A percentile compares a stretch with the other conserved stretches of the same genome.
phyloP scores from a whole-genome alignment of 2,888 invertebrate genomes.

The Tipula lateralis region DNA sequence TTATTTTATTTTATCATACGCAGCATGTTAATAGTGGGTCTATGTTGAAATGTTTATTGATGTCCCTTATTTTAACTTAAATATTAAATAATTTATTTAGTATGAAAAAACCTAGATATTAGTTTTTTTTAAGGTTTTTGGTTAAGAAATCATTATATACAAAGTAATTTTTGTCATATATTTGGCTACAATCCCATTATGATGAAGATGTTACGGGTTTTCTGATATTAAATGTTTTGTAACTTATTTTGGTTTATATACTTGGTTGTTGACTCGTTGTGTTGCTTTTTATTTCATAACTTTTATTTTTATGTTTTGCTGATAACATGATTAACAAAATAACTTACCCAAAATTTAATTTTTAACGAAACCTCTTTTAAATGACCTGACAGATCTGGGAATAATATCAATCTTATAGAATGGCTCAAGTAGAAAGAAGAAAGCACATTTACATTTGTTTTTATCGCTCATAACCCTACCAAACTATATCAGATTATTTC shows the following conservation, averaged over 20 bases:
- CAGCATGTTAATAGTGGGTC: not conserved
- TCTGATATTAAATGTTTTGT: slow-evolving; percentile 27
- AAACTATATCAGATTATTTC: too few species aligned
- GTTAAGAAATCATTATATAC: not conserved
- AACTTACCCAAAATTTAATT: too few species aligned
- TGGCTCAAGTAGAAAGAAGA: too few species aligned
- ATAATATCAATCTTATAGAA: too few species aligned
- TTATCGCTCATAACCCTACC: too few species aligned
- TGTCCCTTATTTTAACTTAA: slow-evolving; percentile 7
- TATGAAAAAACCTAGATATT: not conserved
- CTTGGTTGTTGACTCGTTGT: not conserved
- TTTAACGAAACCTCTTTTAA: too few species aligned
- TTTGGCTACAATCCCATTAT: slow-evolving; percentile 26
- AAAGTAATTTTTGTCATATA: not conserved
- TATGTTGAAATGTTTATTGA: slow-evolving; percentile 27
- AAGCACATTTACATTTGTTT: too few species aligned
- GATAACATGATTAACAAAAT: too few species aligned
- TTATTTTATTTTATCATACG: not conserved
- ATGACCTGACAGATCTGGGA: too few species aligned
- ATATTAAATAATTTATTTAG: not conserved
- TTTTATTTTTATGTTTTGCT: too few species aligned
- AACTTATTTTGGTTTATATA: not conserved
- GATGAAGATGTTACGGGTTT: slow-evolving; percentile 21
- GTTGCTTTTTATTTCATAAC: not conserved
- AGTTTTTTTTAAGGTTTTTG: not conserved